A percentile compares a stretch with the other conserved stretches of the same genome.
These are phyloP conservation scores for Orycteropus afer DNA, from an alignment of 2,113 vertebrate species.

Conservation along the genomic window DNA sequence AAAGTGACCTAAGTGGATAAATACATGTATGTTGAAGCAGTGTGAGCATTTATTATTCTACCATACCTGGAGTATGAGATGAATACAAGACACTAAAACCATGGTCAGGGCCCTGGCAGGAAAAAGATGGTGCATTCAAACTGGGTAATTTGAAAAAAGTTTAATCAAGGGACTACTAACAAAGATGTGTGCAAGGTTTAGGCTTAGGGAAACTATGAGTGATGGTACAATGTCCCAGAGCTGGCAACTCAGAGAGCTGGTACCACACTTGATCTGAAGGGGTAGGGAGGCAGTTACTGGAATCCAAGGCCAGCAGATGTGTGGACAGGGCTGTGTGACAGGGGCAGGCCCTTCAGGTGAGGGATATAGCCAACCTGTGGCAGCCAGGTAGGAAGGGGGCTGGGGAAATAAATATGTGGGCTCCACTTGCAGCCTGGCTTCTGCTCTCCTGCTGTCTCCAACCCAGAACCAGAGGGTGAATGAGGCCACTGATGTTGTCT, in stretches of 20 bases:
- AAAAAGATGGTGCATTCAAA: background rate
- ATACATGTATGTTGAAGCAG: background rate
- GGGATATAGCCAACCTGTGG: background rate
- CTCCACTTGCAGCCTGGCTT: background rate
- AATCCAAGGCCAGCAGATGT: background rate
- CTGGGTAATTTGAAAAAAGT: background rate
- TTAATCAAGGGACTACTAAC: background rate
- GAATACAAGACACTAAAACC: background rate
- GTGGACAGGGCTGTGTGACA: accelerated
- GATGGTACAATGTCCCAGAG: background rate
- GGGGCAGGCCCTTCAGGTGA: background rate
- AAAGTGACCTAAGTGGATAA: background rate
- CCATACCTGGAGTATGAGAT: background rate
- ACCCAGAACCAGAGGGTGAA: background rate
- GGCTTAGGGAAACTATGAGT: background rate
- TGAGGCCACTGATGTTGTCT: background rate
- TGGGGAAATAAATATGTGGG: background rate
- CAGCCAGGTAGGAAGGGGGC: background rate
- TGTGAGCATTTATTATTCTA: background rate
- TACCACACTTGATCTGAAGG: background rate
- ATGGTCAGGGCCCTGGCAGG: background rate
- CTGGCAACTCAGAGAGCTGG: background rate
- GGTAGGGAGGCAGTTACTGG: background rate
- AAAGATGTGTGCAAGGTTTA: background rate
- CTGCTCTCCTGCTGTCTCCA: background rate